A percentile compares a stretch with the other conserved stretches of the same genome.
phyloP scores from a whole-genome alignment of 2,113 vertebrate genomes.

The Thunnus thynnus region DNA sequence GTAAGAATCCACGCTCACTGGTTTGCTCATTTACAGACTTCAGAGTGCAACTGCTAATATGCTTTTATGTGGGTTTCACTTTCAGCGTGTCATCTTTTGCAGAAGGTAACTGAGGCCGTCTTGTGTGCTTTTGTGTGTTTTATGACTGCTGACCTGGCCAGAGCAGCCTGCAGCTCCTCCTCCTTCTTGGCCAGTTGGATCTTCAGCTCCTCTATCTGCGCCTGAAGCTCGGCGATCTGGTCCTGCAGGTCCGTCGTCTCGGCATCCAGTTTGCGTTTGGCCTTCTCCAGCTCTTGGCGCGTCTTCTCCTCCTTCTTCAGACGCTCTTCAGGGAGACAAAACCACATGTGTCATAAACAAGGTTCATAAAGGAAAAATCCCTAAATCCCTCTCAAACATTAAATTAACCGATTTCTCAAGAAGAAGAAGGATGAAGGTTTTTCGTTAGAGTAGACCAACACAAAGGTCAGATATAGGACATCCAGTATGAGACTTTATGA shows the following conservation, averaged over 20 bases:
- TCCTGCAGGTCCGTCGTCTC: conserved; percentile 97
- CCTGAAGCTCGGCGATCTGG: conserved; percentile 96
- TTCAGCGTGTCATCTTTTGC: not conserved
- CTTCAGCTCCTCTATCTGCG: conserved; percentile 97
- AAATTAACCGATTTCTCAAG: not conserved
- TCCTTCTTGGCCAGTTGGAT: conserved; percentile 95
- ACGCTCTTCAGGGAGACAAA: conserved; percentile 85
- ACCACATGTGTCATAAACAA: not conserved
- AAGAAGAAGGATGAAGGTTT: not conserved
- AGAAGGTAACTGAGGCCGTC: not conserved
- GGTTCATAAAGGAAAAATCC: not conserved
- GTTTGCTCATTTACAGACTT: not conserved
- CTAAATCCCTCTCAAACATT: not conserved
- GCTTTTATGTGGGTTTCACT: not conserved
- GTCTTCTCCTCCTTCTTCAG: conserved; percentile 99
- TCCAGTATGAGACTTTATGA: not conserved
- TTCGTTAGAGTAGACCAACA: not conserved
- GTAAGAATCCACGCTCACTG: no score
- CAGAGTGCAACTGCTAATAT: not conserved
- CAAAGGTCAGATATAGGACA: conserved; percentile 17
- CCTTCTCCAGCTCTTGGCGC: conserved; percentile 96
- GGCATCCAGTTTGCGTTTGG: conserved; percentile 96
- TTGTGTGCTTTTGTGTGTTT: not conserved
- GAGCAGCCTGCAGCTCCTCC: conserved; percentile 93
- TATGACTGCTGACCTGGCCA: conserved; percentile 88